Evolutionary conservation across 2,888 invertebrate genomes (phyloP).

Genomic region (Agrilus cyanescens): DNA sequence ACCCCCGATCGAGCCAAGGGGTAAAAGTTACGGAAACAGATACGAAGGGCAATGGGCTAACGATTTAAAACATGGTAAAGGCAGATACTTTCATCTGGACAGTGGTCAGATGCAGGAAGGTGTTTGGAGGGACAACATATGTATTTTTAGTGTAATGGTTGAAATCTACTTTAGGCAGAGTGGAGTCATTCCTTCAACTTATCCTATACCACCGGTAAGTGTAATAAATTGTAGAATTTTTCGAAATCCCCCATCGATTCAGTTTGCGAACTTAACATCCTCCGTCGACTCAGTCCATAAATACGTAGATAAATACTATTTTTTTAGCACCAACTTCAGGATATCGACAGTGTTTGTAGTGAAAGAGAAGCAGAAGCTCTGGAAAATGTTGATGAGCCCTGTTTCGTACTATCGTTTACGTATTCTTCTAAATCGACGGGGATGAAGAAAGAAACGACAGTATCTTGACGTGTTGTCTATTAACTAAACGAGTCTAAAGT

Average conservation of each 20-base stretch:
- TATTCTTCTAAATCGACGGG: no score
- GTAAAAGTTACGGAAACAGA: constrained; percentile 27
- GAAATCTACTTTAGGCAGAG: constrained; percentile 50
- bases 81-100: constrained; percentile 49
- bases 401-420: not conserved
- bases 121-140: constrained; percentile 45
- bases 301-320: constrained; percentile 1
- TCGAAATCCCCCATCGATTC: no score
- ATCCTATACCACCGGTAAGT: constrained; percentile 42
- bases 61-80: constrained; percentile 48
- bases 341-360: constrained; percentile 8
- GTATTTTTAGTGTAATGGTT: constrained; percentile 42
- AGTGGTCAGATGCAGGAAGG: constrained; percentile 57
- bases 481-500: no score
- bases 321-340: constrained; percentile 7
- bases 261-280: no score
- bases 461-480: no score
- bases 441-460: no score
- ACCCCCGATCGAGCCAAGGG: no score
- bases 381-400: not conserved
- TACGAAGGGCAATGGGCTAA: constrained; percentile 52
- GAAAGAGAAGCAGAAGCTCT: constrained; percentile 13
- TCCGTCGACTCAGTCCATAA: no score
- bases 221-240: not conserved
- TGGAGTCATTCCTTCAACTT: constrained; percentile 40